phyloP scores from a whole-genome alignment of 2,888 invertebrate genomes.

The Caenorhabditis sp. region DNA sequence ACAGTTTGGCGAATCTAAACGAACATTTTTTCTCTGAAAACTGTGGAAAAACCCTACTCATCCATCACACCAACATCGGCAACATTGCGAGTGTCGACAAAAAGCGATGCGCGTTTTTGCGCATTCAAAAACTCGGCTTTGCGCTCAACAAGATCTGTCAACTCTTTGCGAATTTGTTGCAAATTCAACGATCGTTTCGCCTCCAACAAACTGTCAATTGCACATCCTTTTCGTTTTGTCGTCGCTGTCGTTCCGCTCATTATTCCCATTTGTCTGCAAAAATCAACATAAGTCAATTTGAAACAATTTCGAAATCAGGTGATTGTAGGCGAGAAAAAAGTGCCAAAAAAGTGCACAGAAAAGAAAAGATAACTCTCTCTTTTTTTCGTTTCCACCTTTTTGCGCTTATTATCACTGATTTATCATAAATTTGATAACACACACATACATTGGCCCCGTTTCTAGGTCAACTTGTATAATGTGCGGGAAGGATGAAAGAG shows the following conservation, averaged over 20 bases:
- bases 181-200: slow-evolving; percentile 30
- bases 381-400: too few species aligned
- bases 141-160: slow-evolving; percentile 30
- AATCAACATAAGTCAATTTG: not conserved
- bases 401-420: slow-evolving; percentile 4
- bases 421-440: not conserved
- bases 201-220: slow-evolving; percentile 31
- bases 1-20: slow-evolving; percentile 21
- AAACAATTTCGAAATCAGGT: not conserved
- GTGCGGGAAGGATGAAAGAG: too few species aligned
- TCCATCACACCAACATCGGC: slow-evolving; percentile 35
- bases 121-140: slow-evolving; percentile 43
- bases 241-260: slow-evolving; percentile 6
- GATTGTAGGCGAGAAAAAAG: not conserved
- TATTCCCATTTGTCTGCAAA: slow-evolving; percentile 25
- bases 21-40: not conserved
- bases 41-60: too few species aligned
- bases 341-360: not conserved
- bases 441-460: too few species aligned
- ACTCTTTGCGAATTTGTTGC: slow-evolving; percentile 33
- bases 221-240: slow-evolving; percentile 27
- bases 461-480: too few species aligned
- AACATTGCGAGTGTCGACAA: slow-evolving; percentile 38
- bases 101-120: slow-evolving; percentile 43
- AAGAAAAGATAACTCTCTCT: not conserved